phyloP scores from a whole-genome alignment of 30 jellyfish, hydroid and myxozoan species.

The Aurelia sp. region DNA sequence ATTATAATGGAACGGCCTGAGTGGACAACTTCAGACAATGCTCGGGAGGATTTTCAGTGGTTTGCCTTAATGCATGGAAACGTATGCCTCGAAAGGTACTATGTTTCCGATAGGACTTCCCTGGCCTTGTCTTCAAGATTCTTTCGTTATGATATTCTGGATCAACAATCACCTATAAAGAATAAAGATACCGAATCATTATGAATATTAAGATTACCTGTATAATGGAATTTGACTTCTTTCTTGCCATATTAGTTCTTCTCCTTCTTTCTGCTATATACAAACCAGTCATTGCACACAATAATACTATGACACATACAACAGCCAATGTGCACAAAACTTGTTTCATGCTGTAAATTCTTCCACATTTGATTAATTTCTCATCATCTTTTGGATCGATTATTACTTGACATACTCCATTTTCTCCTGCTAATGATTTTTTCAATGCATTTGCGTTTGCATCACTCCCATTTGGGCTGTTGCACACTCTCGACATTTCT shows the following conservation, averaged over 20 bases:
- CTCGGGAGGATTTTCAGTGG: too few species aligned
- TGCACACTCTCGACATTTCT: slow-evolving; percentile 1
- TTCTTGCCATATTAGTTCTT: background rate
- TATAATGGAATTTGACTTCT: background rate
- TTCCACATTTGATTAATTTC: slow-evolving; percentile 2
- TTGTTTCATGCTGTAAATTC: background rate
- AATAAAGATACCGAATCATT: too few species aligned
- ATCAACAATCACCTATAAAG: too few species aligned
- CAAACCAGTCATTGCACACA: slow-evolving; percentile 59
- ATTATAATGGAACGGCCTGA: too few species aligned
- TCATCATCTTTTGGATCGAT: slow-evolving; percentile 25
- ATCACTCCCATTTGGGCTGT: background rate
- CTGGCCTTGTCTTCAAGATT: too few species aligned
- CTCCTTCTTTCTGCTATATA: slow-evolving; percentile 45
- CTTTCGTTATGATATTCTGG: too few species aligned
- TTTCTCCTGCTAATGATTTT: slow-evolving; percentile 37
- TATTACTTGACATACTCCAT: slow-evolving; percentile 49
- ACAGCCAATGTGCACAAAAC: background rate
- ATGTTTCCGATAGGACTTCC: too few species aligned
- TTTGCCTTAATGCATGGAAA: too few species aligned
- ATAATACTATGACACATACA: slow-evolving; percentile 2
- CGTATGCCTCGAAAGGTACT: too few species aligned
- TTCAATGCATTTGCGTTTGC: background rate
- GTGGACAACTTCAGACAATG: too few species aligned
- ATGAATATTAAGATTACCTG: too few species aligned